These are phyloP conservation scores for Epiblema foenella DNA, from an alignment of 2,888 invertebrate species.

Conservation along the genomic window DNA sequence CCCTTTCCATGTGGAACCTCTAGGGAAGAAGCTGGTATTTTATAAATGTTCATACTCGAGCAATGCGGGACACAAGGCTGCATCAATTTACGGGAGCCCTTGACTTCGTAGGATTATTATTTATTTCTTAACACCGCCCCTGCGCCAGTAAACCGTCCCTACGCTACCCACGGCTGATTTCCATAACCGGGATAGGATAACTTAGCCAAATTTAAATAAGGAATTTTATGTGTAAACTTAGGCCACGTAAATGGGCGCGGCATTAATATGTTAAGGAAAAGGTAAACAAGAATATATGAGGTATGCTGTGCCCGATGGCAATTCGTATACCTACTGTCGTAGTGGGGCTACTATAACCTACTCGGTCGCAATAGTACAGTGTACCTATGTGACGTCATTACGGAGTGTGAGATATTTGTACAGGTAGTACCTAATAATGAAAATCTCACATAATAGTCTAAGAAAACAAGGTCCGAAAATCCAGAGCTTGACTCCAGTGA, in stretches of 20 bases:
- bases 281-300: constrained; percentile 41
- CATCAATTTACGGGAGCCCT: constrained; percentile 32
- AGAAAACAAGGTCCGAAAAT: too few species aligned
- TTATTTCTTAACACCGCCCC: constrained; percentile 32
- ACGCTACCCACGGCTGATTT: constrained; percentile 36
- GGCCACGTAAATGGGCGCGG: constrained; percentile 11
- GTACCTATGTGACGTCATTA: too few species aligned
- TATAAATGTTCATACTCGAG: constrained; percentile 20
- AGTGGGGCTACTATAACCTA: constrained; percentile 1
- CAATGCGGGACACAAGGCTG: constrained; percentile 23
- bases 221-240: constrained; percentile 40
- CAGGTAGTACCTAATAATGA: too few species aligned
- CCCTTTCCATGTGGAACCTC: neutral
- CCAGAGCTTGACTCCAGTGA: too few species aligned
- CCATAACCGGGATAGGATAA: constrained; percentile 39
- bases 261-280: constrained; percentile 40
- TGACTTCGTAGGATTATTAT: constrained; percentile 27
- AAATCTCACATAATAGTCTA: too few species aligned
- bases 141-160: constrained; percentile 25
- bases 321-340: neutral
- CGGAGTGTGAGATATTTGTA: neutral
- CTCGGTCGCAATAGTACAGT: too few species aligned
- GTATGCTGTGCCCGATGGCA: constrained; percentile 21
- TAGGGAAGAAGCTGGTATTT: neutral
- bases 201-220: constrained; percentile 42